Evolutionary conservation across 2,113 vertebrate species (phyloP).

Genomic region (Crotalus tigris): DNA sequence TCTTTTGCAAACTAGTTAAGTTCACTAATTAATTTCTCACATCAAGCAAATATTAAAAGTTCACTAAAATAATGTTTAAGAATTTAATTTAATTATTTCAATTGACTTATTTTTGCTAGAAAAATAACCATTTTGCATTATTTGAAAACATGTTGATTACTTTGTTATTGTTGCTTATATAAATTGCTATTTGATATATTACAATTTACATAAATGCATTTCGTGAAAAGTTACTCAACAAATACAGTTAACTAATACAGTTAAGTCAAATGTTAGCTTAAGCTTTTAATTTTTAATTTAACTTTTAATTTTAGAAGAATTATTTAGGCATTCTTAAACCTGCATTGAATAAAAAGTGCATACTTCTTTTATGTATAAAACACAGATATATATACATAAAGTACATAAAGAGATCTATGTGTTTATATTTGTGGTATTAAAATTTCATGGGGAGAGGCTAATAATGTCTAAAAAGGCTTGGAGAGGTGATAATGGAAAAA

Average conservation of each 20-base stretch:
- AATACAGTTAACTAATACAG: neutral
- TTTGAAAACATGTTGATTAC: neutral
- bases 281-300: neutral
- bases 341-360: neutral
- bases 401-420: neutral
- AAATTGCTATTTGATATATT: neutral
- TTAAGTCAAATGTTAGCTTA: neutral
- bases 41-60: neutral
- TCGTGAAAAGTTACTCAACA: neutral
- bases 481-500: neutral
- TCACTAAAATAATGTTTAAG: neutral
- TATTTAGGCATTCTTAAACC: neutral
- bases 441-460: neutral
- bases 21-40: neutral
- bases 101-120: neutral
- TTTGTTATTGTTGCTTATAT: neutral
- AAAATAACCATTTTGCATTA: neutral
- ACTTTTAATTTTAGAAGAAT: neutral
- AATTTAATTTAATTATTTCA: neutral
- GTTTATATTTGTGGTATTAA: neutral
- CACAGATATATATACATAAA: neutral
- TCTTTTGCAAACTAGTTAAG: neutral
- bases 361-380: neutral
- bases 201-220: neutral
- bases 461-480: neutral